phyloP scores from a whole-genome alignment of 2,888 invertebrate genomes.

The Adelphocoris suturalis region DNA sequence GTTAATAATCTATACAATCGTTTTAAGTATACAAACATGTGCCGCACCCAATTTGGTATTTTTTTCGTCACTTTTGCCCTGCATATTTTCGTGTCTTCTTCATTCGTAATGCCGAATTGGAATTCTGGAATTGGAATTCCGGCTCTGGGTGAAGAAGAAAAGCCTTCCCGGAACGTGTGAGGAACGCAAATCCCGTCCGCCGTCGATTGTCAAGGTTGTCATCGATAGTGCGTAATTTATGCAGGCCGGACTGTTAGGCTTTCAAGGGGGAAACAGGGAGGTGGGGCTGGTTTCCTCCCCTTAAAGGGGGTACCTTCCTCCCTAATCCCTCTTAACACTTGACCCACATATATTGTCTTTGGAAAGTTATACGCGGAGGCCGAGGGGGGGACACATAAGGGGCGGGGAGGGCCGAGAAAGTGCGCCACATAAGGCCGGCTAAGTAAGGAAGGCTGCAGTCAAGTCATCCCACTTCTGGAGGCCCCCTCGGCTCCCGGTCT shows the following conservation, averaged over 20 bases:
- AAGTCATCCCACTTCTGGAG: constrained; percentile 40
- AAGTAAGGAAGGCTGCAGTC: constrained; percentile 51
- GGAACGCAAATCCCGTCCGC: background rate
- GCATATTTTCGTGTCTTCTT: too few relatives aligned
- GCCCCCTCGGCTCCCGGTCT: background rate
- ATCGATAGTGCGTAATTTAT: constrained; percentile 31
- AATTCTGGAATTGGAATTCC: too few relatives aligned
- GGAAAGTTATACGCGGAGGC: constrained; percentile 22
- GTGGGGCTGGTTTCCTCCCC: too few relatives aligned
- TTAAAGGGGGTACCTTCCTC: background rate
- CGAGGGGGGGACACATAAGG: background rate
- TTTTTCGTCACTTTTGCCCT: too few relatives aligned
- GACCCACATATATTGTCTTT: constrained; percentile 55
- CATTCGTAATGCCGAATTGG: too few relatives aligned
- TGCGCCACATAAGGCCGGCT: constrained; percentile 54
- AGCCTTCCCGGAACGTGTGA: background rate
- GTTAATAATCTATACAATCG: too few relatives aligned
- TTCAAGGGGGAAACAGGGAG: too few relatives aligned
- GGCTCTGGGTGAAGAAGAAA: too few relatives aligned
- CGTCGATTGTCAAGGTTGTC: background rate
- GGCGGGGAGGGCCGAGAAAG: constrained; percentile 38
- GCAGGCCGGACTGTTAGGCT: background rate
- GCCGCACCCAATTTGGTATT: too few relatives aligned
- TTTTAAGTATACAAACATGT: too few relatives aligned
- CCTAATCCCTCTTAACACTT: constrained; percentile 23